Conservation (phyloP, 1,140 invertebrate genomes). For the Danaus melanippus region DNA sequence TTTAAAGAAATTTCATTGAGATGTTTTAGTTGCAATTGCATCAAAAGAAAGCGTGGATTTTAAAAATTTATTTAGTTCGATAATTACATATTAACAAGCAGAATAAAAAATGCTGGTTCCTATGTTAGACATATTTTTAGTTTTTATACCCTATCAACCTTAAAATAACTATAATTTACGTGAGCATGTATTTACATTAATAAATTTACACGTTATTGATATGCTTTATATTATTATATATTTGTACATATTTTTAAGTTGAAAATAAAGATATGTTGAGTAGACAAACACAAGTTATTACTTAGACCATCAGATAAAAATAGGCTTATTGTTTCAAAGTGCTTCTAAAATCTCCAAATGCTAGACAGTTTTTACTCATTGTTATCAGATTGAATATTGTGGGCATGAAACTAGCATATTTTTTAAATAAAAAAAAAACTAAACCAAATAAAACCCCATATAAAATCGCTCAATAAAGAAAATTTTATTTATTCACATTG, state of each 20-base stretch:
- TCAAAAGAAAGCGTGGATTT: constrained; percentile 1
- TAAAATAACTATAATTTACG: constrained; percentile 1
- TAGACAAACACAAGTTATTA: no score
- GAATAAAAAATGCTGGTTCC: constrained; percentile 7
- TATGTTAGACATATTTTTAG: constrained; percentile 3
- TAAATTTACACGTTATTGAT: constrained; percentile 32
- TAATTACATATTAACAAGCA: constrained; percentile 3
- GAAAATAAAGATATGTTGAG: no score
- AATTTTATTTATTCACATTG: no score
- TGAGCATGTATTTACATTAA: constrained; percentile 22
- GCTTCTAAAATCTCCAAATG: no score
- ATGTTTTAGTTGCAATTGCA: constrained; percentile 2
- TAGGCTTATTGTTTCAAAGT: no score
- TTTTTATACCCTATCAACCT: constrained; percentile 2
- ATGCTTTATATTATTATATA: constrained; percentile 33
- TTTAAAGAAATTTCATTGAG: constrained; percentile 24
- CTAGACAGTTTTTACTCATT: no score
- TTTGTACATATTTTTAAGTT: constrained; percentile 23
- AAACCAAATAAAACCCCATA: no score
- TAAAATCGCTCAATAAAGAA: no score
- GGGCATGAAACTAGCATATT: no score
- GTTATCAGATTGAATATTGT: no score
- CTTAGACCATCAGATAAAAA: no score
- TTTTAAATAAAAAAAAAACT: no score
- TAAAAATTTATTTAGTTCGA: not conserved